Conservation (phyloP, 2,888 invertebrate genomes). For the Axea sp. region DNA sequence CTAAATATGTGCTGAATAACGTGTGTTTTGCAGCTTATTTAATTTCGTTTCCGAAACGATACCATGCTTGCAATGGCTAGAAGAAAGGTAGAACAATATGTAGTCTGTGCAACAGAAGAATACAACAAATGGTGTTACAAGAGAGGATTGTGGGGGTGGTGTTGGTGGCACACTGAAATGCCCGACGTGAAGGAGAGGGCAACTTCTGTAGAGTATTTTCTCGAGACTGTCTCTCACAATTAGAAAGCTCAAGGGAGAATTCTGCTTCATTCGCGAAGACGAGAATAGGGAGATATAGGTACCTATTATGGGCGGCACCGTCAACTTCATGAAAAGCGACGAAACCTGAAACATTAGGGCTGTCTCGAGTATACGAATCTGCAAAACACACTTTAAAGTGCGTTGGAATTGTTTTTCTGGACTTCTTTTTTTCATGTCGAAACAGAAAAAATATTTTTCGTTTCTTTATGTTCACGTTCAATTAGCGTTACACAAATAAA, state of each 20-base stretch:
- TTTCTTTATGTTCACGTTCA: too few relatives aligned
- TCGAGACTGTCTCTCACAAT: slow-evolving; percentile 76
- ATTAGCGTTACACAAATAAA: too few relatives aligned
- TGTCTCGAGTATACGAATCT: slow-evolving; percentile 46
- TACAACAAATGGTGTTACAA: slow-evolving; percentile 31
- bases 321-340: slow-evolving; percentile 61
- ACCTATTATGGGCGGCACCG: slow-evolving; percentile 55
- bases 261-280: slow-evolving; percentile 68
- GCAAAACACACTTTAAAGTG: slow-evolving; percentile 36
- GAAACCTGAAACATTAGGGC: slow-evolving; percentile 36
- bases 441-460: too few relatives aligned
- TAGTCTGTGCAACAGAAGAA: not conserved
- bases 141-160: slow-evolving; percentile 55
- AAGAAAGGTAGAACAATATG: too few relatives aligned
- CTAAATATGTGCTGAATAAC: too few relatives aligned
- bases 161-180: slow-evolving; percentile 74
- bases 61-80: too few relatives aligned
- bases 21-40: too few relatives aligned
- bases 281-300: slow-evolving; percentile 56
- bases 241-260: slow-evolving; percentile 75
- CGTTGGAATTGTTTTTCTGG: not conserved
- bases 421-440: slow-evolving; percentile 1
- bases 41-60: too few relatives aligned
- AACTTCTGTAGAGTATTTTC: slow-evolving; percentile 76
- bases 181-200: slow-evolving; percentile 67